Conservation (phyloP, 2,888 invertebrate species). For the Neocrepidodera transversa region DNA sequence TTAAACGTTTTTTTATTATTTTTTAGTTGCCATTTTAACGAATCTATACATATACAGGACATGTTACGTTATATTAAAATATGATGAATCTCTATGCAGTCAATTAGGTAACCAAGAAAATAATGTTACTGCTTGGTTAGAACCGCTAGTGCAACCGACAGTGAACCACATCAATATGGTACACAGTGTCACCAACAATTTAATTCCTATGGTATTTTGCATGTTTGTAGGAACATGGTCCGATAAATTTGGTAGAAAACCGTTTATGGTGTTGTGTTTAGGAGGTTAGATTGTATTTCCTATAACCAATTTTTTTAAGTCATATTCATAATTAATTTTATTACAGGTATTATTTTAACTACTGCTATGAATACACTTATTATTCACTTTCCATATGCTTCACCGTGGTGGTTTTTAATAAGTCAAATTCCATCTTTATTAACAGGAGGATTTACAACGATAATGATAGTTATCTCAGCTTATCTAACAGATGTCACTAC, state of each 20-base stretch:
- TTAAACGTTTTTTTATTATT: background rate
- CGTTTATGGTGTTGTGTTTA: constrained; percentile 69
- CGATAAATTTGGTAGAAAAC: constrained; percentile 78
- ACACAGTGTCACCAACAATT: constrained; percentile 68
- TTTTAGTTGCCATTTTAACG: constrained; percentile 61
- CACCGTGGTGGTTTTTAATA: constrained; percentile 60
- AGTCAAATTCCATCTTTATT: constrained; percentile 61
- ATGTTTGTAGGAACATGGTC: constrained; percentile 84
- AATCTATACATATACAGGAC: constrained; percentile 75
- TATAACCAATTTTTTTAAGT: too few relatives aligned
- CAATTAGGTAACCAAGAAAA: constrained; percentile 65
- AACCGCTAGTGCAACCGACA: constrained; percentile 69
- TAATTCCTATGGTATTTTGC: constrained; percentile 72
- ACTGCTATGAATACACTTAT: background rate
- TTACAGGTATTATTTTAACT: constrained; percentile 6
- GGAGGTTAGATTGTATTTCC: constrained; percentile 33
- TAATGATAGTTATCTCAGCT: constrained; percentile 34
- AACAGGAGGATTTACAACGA: constrained; percentile 8
- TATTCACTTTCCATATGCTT: constrained; percentile 9
- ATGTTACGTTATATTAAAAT: constrained; percentile 67
- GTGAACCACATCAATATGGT: constrained; percentile 70
- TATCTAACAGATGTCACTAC: constrained; percentile 11
- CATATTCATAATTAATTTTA: background rate
- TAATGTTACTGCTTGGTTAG: constrained; percentile 58
- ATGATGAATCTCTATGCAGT: constrained; percentile 67